A percentile compares a stretch with the other conserved stretches of the same genome.
Conservation (phyloP, 2,888 invertebrate species). For the Cristatella mucedo region DNA sequence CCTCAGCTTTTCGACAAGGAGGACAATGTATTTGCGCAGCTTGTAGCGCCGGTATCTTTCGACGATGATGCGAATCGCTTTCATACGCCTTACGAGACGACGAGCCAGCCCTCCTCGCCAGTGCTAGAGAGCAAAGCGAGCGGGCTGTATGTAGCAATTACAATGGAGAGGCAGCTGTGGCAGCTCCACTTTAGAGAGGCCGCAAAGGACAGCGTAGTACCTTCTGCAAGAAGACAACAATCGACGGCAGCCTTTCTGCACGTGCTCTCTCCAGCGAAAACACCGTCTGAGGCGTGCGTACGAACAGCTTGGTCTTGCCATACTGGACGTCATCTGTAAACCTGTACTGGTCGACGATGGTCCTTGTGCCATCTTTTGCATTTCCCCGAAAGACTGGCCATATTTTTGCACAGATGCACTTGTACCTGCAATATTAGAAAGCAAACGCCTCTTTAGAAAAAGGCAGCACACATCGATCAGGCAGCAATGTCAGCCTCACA, state of each 20-base stretch:
- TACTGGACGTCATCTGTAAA: conserved; percentile 70
- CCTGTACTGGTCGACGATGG: conserved; percentile 63
- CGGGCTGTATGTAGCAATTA: not conserved
- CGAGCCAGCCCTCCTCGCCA: conserved; percentile 71
- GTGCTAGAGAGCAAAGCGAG: conserved; percentile 37
- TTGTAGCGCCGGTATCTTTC: conserved; percentile 64
- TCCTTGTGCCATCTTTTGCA: conserved; percentile 61
- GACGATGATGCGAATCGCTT: conserved; percentile 66
- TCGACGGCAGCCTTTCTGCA: conserved; percentile 70
- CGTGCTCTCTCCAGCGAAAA: conserved; percentile 73
- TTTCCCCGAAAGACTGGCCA: conserved; percentile 86
- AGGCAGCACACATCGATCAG: no score
- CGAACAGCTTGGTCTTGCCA: conserved; percentile 88
- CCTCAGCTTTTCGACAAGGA: conserved; percentile 49
- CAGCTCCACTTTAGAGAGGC: not conserved
- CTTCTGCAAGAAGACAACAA: conserved; percentile 83
- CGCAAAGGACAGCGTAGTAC: conserved; percentile 39
- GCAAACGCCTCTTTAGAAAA: no score
- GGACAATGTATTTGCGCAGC: conserved; percentile 52
- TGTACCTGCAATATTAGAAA: conserved; percentile 52
- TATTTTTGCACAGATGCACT: conserved; percentile 84
- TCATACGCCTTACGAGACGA: conserved; percentile 62
- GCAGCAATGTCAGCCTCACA: no score
- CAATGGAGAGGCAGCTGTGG: not conserved
- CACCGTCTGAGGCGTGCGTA: conserved; percentile 74